Evolutionary conservation across 2,113 vertebrate genomes (phyloP), one percentile per base, ranked within the genome.

Genomic region (Caranx ignobilis): DNA sequence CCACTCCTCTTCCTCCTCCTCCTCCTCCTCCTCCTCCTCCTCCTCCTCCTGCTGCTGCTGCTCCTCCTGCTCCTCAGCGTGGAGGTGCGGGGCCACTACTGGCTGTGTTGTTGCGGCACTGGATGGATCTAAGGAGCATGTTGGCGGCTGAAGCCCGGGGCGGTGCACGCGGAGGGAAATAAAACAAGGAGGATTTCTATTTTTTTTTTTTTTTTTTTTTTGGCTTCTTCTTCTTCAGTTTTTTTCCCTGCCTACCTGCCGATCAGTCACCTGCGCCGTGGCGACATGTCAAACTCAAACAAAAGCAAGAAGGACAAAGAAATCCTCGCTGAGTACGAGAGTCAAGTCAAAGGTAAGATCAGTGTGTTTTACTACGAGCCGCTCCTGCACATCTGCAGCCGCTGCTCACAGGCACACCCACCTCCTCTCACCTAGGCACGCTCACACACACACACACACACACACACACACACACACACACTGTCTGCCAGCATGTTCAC

Each of bases 231-330:
- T 6, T 50, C 2, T 47, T 39, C 6, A n/a, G 72, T 11, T 8
- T 35, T 35, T 16, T 11, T 6, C 35, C 39, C 26, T n/a, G n/a
- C 59, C 37, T 63, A 78, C 80, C 84, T 85, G 75, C 72, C 15
- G 62, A 31, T 48, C 79, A 11, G 19, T 82, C 86, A 77, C 72
- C 86, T 81, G 35, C 76, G n/a, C 63, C 7, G 63, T 43, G 84
- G 63, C 88, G 84, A 93, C 91, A 98, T 98, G 97, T 97, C 96
- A 89, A 95, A 96, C 81, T 95, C 96, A 8, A 96, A 92, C 94
- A 95, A 95, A 91, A 96, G 95, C 95, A 98, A 97, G 90, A 98
- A 98, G 95, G 97, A 98, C 96, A 98, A 97, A 96, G 97, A 98
- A 87, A 97, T 98, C 87, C 96, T 98, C 66, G 96, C 96, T 10